Conservation (phyloP, 2,888 invertebrate genomes). For the Orthosia cruda region DNA sequence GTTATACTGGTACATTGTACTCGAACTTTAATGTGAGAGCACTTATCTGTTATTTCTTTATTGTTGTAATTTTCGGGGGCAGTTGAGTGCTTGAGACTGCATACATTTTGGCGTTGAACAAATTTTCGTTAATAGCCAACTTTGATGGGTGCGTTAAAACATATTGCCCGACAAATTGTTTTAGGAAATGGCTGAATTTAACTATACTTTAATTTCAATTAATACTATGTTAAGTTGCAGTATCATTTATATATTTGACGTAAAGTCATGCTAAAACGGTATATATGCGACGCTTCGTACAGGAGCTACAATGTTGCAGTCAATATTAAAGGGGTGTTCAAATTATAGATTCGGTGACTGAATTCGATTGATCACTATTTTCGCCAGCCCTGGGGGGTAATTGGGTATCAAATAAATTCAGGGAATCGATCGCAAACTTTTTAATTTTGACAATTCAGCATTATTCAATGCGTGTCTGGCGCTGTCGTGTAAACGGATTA, state of each 20-base stretch:
- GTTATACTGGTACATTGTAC: conserved; percentile 56
- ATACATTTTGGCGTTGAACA: conserved; percentile 70
- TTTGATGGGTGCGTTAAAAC: conserved; percentile 62
- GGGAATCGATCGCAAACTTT: too few relatives aligned
- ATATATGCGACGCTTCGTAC: neutral
- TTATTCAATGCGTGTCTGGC: too few relatives aligned
- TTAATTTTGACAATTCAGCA: too few relatives aligned
- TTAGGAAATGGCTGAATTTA: conserved; percentile 23
- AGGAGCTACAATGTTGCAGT: conserved; percentile 52
- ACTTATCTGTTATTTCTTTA: conserved; percentile 81
- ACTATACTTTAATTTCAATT: conserved; percentile 27
- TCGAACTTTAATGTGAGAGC: conserved; percentile 73
- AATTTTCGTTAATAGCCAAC: conserved; percentile 59
- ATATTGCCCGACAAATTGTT: conserved; percentile 40
- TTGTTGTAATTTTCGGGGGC: conserved; percentile 81
- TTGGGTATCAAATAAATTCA: too few relatives aligned
- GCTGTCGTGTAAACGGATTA: too few relatives aligned
- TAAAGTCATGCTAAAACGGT: neutral
- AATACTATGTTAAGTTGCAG: conserved; percentile 5
- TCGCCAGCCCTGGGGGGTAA: neutral
- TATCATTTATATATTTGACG: neutral
- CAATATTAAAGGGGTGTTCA: conserved; percentile 13
- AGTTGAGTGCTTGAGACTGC: conserved; percentile 79
- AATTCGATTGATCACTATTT: neutral
- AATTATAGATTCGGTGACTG: conserved; percentile 19